Conservation (phyloP, 2,888 invertebrate species). For the Crioceris asparagi region DNA sequence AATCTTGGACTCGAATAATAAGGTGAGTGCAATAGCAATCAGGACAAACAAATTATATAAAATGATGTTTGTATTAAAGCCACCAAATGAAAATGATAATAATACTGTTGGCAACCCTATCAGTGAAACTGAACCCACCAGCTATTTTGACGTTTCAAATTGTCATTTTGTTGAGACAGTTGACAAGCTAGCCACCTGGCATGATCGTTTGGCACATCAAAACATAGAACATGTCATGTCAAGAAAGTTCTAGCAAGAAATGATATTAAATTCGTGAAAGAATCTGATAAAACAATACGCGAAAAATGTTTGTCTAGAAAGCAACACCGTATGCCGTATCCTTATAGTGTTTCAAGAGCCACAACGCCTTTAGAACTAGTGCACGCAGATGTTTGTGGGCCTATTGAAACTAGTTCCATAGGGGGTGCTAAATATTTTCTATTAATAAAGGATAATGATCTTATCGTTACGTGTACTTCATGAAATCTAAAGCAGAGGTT, state of each 20-base stretch:
- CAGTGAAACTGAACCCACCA: background rate
- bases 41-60: slow-evolving; percentile 11
- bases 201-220: slow-evolving; percentile 9
- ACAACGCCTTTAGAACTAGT: no score
- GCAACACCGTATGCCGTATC: slow-evolving; percentile 10
- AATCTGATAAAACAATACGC: slow-evolving; percentile 4
- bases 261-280: slow-evolving; percentile 8
- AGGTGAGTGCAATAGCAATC: slow-evolving; percentile 10
- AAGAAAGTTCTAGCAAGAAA: slow-evolving; percentile 6
- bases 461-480: no score
- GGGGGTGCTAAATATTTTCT: no score
- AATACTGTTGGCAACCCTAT: background rate
- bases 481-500: no score
- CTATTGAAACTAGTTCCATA: no score
- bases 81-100: no score
- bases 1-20: slow-evolving; percentile 14
- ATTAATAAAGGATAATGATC: no score
- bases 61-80: slow-evolving; percentile 11
- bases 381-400: no score
- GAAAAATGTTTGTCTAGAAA: slow-evolving; percentile 12
- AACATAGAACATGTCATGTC: slow-evolving; percentile 8
- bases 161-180: slow-evolving; percentile 4
- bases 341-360: slow-evolving; percentile 9
- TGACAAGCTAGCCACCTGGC: slow-evolving; percentile 8
- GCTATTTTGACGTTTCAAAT: background rate